Evolutionary conservation across 1,140 invertebrate genomes (phyloP).

Genomic region (Temnothorax longispinosus): DNA sequence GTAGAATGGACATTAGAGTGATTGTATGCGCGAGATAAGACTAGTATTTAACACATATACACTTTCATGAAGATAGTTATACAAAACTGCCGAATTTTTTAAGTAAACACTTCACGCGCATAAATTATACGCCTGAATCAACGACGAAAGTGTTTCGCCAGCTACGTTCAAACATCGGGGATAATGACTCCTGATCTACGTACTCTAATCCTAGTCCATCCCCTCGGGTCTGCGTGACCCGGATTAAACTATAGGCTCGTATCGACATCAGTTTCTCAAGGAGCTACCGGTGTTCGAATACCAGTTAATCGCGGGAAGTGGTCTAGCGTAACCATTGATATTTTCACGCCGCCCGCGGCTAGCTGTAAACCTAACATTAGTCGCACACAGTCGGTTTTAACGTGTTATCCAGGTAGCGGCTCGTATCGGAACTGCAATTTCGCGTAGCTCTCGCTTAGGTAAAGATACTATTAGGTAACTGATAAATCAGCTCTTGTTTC

Average conservation of each 20-base stretch:
- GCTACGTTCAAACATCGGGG: neutral
- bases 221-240: slow-evolving; percentile 51
- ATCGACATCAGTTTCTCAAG: slow-evolving; percentile 47
- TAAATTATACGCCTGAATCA: neutral
- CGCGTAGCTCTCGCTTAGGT: slow-evolving; percentile 33
- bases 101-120: neutral
- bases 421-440: slow-evolving; percentile 37
- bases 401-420: slow-evolving; percentile 37
- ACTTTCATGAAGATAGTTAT: neutral
- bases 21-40: neutral
- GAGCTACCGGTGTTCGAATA: slow-evolving; percentile 55
- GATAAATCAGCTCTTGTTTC: slow-evolving; percentile 20
- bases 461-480: slow-evolving; percentile 53
- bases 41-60: neutral
- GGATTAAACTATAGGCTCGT: slow-evolving; percentile 53
- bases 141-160: neutral
- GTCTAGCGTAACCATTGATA: slow-evolving; percentile 62
- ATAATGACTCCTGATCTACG: slow-evolving; percentile 47
- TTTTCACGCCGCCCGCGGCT: slow-evolving; percentile 51
- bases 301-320: slow-evolving; percentile 51
- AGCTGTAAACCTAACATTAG: slow-evolving; percentile 47
- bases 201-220: slow-evolving; percentile 45
- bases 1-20: neutral
- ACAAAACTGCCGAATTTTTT: neutral
- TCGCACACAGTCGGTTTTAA: slow-evolving; percentile 57